Evolutionary conservation across 2,888 invertebrate species (phyloP).

Genomic region (Ormyrus thymus): DNA sequence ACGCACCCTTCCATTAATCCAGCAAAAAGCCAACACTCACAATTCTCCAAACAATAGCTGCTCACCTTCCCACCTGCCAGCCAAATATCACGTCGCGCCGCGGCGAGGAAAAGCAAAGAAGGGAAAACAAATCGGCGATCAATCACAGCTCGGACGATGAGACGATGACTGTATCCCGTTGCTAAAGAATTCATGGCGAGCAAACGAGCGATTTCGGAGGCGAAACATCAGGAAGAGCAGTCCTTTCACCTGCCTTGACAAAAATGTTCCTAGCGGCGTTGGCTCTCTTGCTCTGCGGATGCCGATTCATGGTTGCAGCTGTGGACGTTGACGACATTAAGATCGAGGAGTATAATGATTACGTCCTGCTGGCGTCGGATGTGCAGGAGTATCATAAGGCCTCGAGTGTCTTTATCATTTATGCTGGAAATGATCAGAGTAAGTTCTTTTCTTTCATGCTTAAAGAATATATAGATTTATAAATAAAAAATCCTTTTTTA

Average conservation of each 20-base stretch:
- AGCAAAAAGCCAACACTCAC: no score
- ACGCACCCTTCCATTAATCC: no score
- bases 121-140: not conserved
- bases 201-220: not conserved
- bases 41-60: no score
- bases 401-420: constrained; percentile 31
- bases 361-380: constrained; percentile 16
- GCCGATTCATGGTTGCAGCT: not conserved
- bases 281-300: not conserved
- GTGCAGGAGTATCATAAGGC: constrained; percentile 28
- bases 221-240: not conserved
- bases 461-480: no score
- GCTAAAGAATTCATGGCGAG: not conserved
- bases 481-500: no score
- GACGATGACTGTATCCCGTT: no score
- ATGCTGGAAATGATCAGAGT: constrained; percentile 26
- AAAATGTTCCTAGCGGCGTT: no score
- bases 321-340: not conserved
- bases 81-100: no score
- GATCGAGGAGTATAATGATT: not conserved
- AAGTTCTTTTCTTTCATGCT: not conserved
- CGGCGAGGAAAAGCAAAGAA: not conserved
- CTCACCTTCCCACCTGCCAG: no score
- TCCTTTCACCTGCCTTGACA: not conserved
- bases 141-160: not conserved